Evolutionary conservation across 2,888 invertebrate species (phyloP), one percentile per base, ranked within the genome.

Genomic region (Mactromeris polynyma): DNA sequence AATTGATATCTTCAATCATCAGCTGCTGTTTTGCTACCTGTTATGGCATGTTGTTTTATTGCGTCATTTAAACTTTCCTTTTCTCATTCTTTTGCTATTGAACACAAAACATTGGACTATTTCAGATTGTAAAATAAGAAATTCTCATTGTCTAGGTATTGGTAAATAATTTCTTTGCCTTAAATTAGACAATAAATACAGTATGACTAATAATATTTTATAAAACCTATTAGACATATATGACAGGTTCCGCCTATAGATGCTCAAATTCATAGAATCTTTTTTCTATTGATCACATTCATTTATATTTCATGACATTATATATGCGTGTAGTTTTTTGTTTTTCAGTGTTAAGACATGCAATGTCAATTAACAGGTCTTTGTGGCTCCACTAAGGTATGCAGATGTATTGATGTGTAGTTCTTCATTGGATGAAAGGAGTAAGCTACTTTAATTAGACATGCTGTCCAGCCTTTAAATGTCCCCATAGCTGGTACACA

Each of bases 231-330:
- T 46, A 26, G 9, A 2, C 26, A 2, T 64, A 64, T n/a, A 26
- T 64, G 58, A 64, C 58, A 64, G 58, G 58, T 64, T 64, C 58
- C 58, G 58, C 58, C 26, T 64, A 64, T 64, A 64, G 58, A 64
- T 64, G 58, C 58, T 64, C 58, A 64, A 64, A 64, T 64, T n/a
- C n/a, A 64, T 64, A 64, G 58, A 64, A 46, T 9, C 46, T 46
- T 46, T 46, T 46, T 46, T 46, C 46, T 46, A 46, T 64, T 64
- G 58, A 64, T 64, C 58, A 26, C 58, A n/a, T n/a, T 7, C 58
- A 64, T 64, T 64, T 64, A 64, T 64, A 64, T 14, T 46, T 46
- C 46, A 46, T 46, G 46, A 46, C 46, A 46, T 46, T 46, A 64
- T 26, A 64, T 64, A n/a, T 26, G n/a, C n/a, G 26, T n/a, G 4